These are phyloP conservation scores for Daktulosphaira vitifoliae DNA, from an alignment of 1,140 invertebrate genomes.

Conservation along the genomic window DNA sequence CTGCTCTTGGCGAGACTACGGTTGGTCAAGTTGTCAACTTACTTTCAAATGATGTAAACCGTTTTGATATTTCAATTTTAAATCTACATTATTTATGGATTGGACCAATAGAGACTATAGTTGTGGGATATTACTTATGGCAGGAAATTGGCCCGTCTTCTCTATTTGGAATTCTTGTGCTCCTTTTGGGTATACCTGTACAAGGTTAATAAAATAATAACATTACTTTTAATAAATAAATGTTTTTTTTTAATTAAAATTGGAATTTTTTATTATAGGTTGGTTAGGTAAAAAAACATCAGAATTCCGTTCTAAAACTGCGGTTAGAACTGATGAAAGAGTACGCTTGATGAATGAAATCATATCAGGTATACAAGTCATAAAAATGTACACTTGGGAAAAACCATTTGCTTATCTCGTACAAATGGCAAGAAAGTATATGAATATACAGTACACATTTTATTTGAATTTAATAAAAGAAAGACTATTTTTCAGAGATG, in stretches of 20 bases:
- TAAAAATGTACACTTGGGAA: slow-evolving; percentile 90
- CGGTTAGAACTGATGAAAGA: slow-evolving; percentile 68
- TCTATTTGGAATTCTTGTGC: slow-evolving; percentile 64
- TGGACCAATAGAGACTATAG: slow-evolving; percentile 67
- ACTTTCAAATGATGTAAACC: slow-evolving; percentile 77
- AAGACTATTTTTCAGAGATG: slow-evolving; percentile 40
- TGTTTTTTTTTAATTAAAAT: slow-evolving; percentile 82
- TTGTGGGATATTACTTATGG: slow-evolving; percentile 70
- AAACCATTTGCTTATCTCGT: slow-evolving; percentile 61
- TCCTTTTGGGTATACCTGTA: slow-evolving; percentile 72
- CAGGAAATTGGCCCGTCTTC: slow-evolving; percentile 61
- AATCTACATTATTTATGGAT: slow-evolving; percentile 70
- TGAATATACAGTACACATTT: slow-evolving; percentile 65
- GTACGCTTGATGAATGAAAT: slow-evolving; percentile 84
- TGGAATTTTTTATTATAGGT: slow-evolving; percentile 65
- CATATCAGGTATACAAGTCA: slow-evolving; percentile 76
- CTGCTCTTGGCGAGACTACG: slow-evolving; percentile 64
- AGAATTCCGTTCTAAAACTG: slow-evolving; percentile 55
- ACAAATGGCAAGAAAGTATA: slow-evolving; percentile 48
- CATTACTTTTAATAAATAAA: slow-evolving; percentile 50
- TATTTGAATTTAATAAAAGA: slow-evolving; percentile 59
- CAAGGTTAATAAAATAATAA: slow-evolving; percentile 54
- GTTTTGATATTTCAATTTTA: slow-evolving; percentile 58
- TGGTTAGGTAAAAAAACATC: slow-evolving; percentile 63
- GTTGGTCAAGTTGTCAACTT: slow-evolving; percentile 85